Percentiles rank a stretch among this genome's conserved stretches.
These are phyloP conservation scores for Micromesistius poutassou DNA, from an alignment of 2,797 vertebrate genomes.

Conservation along the genomic window DNA sequence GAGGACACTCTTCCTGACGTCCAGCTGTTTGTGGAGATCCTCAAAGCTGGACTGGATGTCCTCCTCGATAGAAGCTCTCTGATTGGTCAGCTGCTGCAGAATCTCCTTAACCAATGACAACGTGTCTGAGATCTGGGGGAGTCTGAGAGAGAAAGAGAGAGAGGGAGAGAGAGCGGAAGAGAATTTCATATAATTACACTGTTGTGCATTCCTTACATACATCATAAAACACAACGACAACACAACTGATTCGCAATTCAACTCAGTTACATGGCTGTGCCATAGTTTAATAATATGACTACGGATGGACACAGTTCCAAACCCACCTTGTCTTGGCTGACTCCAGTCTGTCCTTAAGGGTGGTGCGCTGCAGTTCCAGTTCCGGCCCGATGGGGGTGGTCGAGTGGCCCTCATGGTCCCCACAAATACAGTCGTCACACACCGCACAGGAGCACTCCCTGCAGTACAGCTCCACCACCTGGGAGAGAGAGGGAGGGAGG, in stretches of 20 bases:
- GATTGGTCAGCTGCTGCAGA: conserved; percentile 87
- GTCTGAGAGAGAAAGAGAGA: conserved; percentile 64
- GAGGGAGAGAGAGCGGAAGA: not conserved
- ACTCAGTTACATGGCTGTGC: not conserved
- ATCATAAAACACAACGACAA: too few species aligned
- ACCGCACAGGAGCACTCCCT: conserved; percentile 83
- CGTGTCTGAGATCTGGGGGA: conserved; percentile 88
- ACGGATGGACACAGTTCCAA: not conserved
- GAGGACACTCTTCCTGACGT: conserved; percentile 93
- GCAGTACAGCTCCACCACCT: conserved; percentile 90
- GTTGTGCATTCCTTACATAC: not conserved
- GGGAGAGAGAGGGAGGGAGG: conserved; percentile 9
- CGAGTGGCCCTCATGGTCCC: conserved; percentile 85
- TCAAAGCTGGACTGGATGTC: conserved; percentile 93
- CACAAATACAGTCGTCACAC: conserved; percentile 86
- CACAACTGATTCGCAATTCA: not conserved
- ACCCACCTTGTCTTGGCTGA: conserved; percentile 82
- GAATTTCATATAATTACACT: not conserved
- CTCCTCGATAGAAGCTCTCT: conserved; percentile 91
- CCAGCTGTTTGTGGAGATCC: conserved; percentile 94
- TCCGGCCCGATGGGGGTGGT: conserved; percentile 80
- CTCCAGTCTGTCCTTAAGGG: conserved; percentile 82
- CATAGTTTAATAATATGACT: too few species aligned
- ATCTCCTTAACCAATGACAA: conserved; percentile 87
- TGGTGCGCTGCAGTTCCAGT: conserved; percentile 83